These are phyloP conservation scores for Gryllus longicercus DNA, from an alignment of 2,888 invertebrate genomes.

Conservation along the genomic window DNA sequence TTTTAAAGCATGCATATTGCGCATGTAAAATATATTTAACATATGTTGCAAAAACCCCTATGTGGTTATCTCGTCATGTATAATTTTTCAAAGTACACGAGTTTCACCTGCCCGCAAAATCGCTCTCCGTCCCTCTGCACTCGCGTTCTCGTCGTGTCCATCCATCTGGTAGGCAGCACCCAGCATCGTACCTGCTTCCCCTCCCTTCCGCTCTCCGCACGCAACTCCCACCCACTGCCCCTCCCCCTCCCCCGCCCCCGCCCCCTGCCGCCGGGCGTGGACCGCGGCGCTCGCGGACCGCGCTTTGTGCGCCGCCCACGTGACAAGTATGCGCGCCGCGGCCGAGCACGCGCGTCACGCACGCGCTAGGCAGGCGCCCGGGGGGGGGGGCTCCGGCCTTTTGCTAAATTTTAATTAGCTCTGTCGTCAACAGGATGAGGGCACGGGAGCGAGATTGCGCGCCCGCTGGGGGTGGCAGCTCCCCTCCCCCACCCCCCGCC, in stretches of 20 bases:
- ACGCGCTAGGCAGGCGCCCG: background rate
- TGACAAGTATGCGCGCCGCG: slow-evolving; percentile 3
- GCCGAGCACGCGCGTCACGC: background rate
- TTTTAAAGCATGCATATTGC: too few species aligned
- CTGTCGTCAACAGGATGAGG: slow-evolving; percentile 22
- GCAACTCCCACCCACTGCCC: background rate
- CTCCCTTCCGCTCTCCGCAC: background rate
- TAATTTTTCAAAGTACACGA: too few species aligned
- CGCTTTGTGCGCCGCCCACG: background rate
- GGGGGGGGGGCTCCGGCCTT: background rate
- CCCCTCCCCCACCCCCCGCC: too few species aligned
- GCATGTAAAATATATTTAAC: too few species aligned
- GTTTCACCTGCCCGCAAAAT: too few species aligned
- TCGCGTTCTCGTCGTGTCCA: too few species aligned
- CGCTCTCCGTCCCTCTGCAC: too few species aligned
- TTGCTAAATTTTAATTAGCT: slow-evolving; percentile 29
- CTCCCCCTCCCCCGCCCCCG: background rate
- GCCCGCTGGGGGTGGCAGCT: too few species aligned
- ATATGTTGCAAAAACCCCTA: too few species aligned
- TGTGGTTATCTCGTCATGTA: too few species aligned
- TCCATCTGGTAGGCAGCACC: background rate
- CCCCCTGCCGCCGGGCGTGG: background rate
- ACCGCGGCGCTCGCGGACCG: background rate
- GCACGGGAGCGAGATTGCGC: too few species aligned
- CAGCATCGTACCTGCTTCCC: background rate